Conservation (phyloP, 2,113 vertebrate genomes). For the Nipponia nippon region DNA sequence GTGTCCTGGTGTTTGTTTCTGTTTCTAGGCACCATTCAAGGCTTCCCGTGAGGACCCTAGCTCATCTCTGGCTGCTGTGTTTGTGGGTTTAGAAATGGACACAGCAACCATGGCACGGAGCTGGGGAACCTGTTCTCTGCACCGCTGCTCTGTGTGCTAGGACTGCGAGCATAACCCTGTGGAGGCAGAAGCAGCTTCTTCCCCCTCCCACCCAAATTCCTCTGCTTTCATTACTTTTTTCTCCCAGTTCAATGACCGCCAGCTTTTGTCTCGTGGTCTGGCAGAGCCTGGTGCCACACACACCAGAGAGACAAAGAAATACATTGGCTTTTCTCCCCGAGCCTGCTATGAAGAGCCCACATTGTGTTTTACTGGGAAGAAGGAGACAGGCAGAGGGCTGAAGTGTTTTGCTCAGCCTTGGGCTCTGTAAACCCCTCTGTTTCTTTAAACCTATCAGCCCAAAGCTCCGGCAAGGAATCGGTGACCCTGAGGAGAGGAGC, state of each 20-base stretch:
- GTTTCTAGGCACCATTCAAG: not conserved
- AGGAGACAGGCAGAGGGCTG: not conserved
- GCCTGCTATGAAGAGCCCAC: not conserved
- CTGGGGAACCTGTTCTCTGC: not conserved
- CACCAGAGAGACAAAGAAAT: not conserved
- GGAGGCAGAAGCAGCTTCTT: not conserved
- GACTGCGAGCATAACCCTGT: not conserved
- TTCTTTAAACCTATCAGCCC: not conserved
- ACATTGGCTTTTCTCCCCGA: not conserved
- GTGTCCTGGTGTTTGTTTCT: not conserved
- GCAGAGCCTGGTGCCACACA: slow-evolving; percentile 20
- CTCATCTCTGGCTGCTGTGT: not conserved
- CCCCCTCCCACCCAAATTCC: slow-evolving; percentile 4
- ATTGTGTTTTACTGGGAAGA: not conserved
- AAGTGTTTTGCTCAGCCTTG: not conserved
- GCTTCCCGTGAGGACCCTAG: not conserved
- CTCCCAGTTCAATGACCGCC: not conserved
- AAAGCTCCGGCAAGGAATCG: not conserved
- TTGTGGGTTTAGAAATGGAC: not conserved
- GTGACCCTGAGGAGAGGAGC: not conserved
- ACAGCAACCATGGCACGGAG: not conserved
- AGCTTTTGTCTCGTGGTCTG: not conserved
- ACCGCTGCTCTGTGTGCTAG: not conserved
- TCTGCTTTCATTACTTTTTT: not conserved
- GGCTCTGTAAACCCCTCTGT: not conserved